Base-by-base conservation (phyloP, 1,140 invertebrate species). In the Calosoma granatense region DNA sequence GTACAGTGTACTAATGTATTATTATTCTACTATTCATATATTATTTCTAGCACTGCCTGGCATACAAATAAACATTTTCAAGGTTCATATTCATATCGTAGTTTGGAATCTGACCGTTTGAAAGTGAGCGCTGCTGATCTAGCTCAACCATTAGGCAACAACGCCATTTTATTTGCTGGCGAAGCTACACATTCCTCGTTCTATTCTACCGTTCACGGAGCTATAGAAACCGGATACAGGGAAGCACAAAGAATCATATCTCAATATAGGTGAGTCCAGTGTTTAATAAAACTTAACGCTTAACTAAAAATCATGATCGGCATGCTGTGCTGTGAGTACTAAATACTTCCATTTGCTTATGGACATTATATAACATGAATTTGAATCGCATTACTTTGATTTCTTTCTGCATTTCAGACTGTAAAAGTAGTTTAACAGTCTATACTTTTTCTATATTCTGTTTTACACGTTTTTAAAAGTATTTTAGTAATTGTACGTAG, bases 181-280 rank as follows among this genome's bases (percentile, higher is more conserved):
- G 85, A 88, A 71, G 83, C 84, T 0, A 83, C 85, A 0, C 80
- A 84, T 59, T 69, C 79, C 22, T 73, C 80, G 61, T 81, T 76
- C 66, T 89, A 82, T 67, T 85, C 83, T 4, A 87, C 86, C 1
- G 88, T 88, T 2, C 89, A 93, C 68, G 90, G 90, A 6, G 90
- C 90, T 1, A 72, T 90, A 1, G 83, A 87, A 70, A 79, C 81
- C 22, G 90, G 89, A 0, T 85, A 82, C 71, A 76, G 87, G 56
- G 89, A 91, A 72, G 88, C 88, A n/a, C 76, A 87, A 43, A 74
- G 81, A 66, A 64, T 80, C 52, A 59, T 74, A 22, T 54, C 65
- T 41, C 63, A 61, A 26, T 55, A 67, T 51, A 65, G 63, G 67
- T 72, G 65, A 62, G 56, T 57, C n/a, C 6, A n/a, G n/a, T n/a